These are phyloP conservation scores for Cyphomyrus plagiostoma DNA, from an alignment of 2,113 vertebrate genomes.

Conservation along the genomic window DNA sequence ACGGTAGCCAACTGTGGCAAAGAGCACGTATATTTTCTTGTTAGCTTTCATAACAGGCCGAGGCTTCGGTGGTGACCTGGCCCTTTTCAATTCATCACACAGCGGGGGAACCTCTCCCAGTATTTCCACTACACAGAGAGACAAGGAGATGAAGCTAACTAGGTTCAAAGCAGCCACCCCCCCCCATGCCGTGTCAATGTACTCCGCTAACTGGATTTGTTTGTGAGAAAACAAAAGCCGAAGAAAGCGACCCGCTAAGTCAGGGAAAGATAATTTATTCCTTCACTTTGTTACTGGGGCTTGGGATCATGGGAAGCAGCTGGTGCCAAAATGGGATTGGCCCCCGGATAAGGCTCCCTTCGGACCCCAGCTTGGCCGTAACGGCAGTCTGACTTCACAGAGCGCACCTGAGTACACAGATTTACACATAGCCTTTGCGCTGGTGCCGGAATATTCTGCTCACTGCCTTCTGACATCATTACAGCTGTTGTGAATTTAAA, in stretches of 20 bases:
- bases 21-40: background rate
- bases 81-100: constrained; percentile 7
- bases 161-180: constrained; percentile 29
- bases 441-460: constrained; percentile 57
- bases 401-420: constrained; percentile 69
- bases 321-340: constrained; percentile 47
- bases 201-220: constrained; percentile 36
- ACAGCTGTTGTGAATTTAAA: constrained; percentile 65
- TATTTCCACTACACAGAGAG: background rate
- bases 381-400: constrained; percentile 56
- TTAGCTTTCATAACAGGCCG: constrained; percentile 9
- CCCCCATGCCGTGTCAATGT: constrained; percentile 22
- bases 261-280: constrained; percentile 45
- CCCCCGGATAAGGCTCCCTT: constrained; percentile 47
- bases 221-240: constrained; percentile 23
- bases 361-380: constrained; percentile 48
- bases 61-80: background rate
- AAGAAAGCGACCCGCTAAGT: constrained; percentile 32
- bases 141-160: constrained; percentile 2
- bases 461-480: constrained; percentile 62
- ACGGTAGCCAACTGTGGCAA: background rate
- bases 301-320: constrained; percentile 49
- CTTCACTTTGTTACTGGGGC: constrained; percentile 41
- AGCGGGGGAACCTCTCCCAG: background rate
- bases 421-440: constrained; percentile 57